Conservation (phyloP, 2,113 vertebrate species). For the Aramus guarauna region DNA sequence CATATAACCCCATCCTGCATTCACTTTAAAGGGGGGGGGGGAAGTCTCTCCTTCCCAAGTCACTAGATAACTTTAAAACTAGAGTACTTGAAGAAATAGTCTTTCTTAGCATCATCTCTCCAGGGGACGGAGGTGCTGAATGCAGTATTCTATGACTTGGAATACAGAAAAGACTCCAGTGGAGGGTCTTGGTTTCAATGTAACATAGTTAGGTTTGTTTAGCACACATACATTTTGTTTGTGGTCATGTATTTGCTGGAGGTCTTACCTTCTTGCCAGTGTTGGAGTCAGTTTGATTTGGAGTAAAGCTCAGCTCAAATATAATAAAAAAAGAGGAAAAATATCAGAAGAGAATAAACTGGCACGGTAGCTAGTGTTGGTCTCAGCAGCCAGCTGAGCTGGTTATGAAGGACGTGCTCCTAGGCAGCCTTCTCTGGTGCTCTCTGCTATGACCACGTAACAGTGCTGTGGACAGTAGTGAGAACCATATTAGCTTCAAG, state of each 20-base stretch:
- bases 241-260: not conserved
- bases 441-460: not conserved
- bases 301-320: not conserved
- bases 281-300: not conserved
- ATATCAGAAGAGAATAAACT: not conserved
- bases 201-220: not conserved
- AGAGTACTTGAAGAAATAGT: not conserved
- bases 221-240: not conserved
- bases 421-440: not conserved
- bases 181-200: not conserved
- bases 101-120: not conserved
- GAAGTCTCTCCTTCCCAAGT: not conserved
- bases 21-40: not conserved
- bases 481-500: not conserved
- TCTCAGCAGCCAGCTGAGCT: not conserved
- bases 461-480: not conserved
- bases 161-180: not conserved
- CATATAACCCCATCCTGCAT: not conserved
- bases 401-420: not conserved
- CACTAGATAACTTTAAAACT: not conserved
- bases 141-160: not conserved
- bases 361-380: not conserved
- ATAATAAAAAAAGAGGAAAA: not conserved
- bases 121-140: not conserved
- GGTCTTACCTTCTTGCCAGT: not conserved